Conservation (phyloP, 2,113 vertebrate species). For the Montifringilla adamsi region DNA sequence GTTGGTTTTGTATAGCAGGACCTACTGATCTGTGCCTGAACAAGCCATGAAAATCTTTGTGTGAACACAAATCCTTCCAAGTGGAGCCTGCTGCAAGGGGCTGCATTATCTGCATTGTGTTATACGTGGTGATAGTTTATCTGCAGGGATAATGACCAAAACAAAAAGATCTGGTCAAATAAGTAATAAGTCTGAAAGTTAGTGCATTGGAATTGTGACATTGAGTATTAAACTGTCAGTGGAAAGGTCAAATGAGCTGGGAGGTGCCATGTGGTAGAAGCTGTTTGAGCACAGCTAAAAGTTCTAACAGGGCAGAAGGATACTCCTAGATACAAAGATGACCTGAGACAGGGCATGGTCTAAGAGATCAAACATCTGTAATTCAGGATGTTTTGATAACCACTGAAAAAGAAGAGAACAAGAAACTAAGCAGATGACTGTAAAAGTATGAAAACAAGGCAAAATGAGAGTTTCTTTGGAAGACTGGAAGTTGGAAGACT, state of each 20-base stretch:
- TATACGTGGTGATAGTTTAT: background rate
- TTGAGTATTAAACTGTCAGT: background rate
- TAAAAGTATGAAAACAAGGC: background rate
- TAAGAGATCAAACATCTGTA: background rate
- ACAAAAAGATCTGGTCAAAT: background rate
- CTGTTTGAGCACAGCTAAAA: background rate
- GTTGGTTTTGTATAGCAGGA: background rate
- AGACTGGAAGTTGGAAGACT: background rate
- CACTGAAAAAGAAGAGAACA: background rate
- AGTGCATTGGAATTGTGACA: background rate
- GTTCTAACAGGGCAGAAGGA: background rate
- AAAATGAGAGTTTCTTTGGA: background rate
- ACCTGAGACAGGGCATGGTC: background rate
- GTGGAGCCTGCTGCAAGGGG: background rate
- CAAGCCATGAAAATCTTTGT: background rate
- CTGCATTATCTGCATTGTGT: background rate
- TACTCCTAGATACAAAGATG: background rate
- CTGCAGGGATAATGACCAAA: background rate
- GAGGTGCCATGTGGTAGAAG: background rate
- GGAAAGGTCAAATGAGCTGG: background rate
- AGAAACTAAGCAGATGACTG: background rate
- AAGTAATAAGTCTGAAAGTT: background rate
- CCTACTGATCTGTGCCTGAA: background rate
- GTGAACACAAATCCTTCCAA: background rate
- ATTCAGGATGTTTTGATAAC: background rate